A percentile compares a stretch with the other conserved stretches of the same genome.
Conservation (phyloP, 2,113 vertebrate species). For the Smithornis capensis region DNA sequence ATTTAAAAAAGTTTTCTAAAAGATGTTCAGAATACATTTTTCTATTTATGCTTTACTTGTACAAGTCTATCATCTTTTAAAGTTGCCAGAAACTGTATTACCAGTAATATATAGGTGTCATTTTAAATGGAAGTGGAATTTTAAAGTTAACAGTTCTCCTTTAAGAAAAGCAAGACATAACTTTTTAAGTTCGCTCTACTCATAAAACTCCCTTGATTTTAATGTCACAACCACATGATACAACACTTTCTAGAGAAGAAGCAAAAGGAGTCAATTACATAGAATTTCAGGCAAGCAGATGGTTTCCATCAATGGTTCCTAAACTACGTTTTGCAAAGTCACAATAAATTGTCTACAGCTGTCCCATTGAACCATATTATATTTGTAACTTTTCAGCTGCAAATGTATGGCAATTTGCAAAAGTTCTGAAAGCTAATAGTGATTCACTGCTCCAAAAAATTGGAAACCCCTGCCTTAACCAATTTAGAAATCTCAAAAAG, state of each 20-base stretch:
- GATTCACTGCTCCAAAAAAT: conserved; percentile 22
- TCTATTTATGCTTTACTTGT: not conserved
- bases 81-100: not conserved
- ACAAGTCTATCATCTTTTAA: not conserved
- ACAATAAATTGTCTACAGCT: conserved; percentile 65
- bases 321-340: conserved; percentile 61
- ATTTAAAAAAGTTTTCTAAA: not conserved
- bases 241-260: conserved; percentile 37
- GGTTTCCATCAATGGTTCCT: conserved; percentile 58
- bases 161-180: not conserved
- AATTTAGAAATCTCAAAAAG: not conserved
- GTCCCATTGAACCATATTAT: conserved; percentile 49
- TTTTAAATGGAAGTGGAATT: not conserved
- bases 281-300: conserved; percentile 54
- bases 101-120: not conserved
- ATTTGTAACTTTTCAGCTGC: conserved; percentile 46
- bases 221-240: conserved; percentile 13
- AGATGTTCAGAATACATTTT: not conserved
- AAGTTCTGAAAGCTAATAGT: conserved; percentile 28
- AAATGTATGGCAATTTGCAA: conserved; percentile 44
- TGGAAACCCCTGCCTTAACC: not conserved
- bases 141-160: not conserved
- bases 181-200: not conserved
- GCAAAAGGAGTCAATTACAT: conserved; percentile 48
- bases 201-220: conserved; percentile 12